Evolutionary conservation across 2,888 invertebrate genomes (phyloP), one percentile per base, ranked within the genome.

Genomic region (Orchesellides sinensis): DNA sequence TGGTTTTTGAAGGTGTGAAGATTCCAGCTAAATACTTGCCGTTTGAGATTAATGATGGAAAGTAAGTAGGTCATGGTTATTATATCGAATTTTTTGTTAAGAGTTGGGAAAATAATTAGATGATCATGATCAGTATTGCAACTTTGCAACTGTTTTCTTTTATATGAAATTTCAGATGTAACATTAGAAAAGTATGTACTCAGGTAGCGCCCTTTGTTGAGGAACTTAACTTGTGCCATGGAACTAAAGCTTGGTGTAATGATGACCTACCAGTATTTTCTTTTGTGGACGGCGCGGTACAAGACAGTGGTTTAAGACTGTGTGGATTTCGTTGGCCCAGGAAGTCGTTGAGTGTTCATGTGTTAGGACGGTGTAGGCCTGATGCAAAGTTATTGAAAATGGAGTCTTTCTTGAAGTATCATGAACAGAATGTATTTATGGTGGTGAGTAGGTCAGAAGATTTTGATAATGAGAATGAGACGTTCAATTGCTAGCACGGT

Each of bases 1-100:
- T 59, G 0, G 79, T 70, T 1, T 87, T 87, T 54, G 21, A 72
- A 1, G 84, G 83, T 8, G 23, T 87, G 1, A 74, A 81, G 3
- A 83, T 86, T 80, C 72, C 85, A 2, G 29, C 68, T 4, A 65
- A 73, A 2, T 65, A 49, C 19, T 14, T 19, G 0, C 54, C 54
- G 4, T 27, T 66, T 10, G 1, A 27, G 8, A 17, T 75, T 25
- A 27, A 73, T 8, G 29, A 35, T 66, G 52, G 72, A 72, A 63
- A 35, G 56, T 52, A 75, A 63, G 35, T 1, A n/a, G n/a, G n/a
- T n/a, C n/a, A n/a, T n/a, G n/a, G n/a, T n/a, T 14, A 12, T n/a
- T 6, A 35, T n/a, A 35, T 35, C 40, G 6, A 6, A 6, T 35
- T 10, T 35, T 35, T n/a, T n/a, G n/a, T n/a, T n/a, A 21, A 29